Base-by-base conservation (phyloP, 1,140 invertebrate species). In the Polypedilum vanderplanki region DNA sequence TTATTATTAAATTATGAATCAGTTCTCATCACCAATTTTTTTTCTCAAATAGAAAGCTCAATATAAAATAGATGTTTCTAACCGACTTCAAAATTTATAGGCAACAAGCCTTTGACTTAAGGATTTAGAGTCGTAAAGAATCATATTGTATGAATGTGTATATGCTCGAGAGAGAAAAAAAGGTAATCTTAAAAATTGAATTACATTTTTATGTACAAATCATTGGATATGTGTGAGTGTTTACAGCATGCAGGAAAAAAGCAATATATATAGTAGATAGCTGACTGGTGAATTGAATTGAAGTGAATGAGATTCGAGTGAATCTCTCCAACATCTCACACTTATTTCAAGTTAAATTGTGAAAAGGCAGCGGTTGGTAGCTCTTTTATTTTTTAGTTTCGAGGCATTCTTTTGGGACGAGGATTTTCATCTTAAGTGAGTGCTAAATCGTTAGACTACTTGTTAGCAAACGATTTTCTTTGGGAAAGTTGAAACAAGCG, bases 141-240 rank as follows among this genome's bases (percentile, higher is more conserved):
- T n/a, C 12, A n/a, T n/a, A 57, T n/a, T 12, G 10, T 57, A 12
- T 15, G n/a, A 57, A 12, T 57, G n/a, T 4, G 46, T 57, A 15
- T 12, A 57, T 15, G 3, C 46, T 12, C 10, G 12, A 15, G 46
- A 4, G n/a, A 57, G 46, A 15, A 46, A 46, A 70, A 70, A 70
- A 70, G 65, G 65, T 70, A 70, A 70, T 70, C 65, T 70, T 70
- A 20, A 70, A 57, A 70, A 70, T 70, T 70, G 65, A 70, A 70
- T 70, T 70, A 70, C 65, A 70, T 70, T 22, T 70, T 18, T 57
- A 57, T 12, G 46, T 20, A 70, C 65, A 70, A 70, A 70, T 70
- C 65, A 70, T 70, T 9, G 8, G 8, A 22, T 33, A 33, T 33
- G 5, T 33, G 5, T 33, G 24, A 3, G 24, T 33, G 24, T 5